phyloP scores from a whole-genome alignment of 2,113 vertebrate genomes.

The Rhinopithecus roxellana region DNA sequence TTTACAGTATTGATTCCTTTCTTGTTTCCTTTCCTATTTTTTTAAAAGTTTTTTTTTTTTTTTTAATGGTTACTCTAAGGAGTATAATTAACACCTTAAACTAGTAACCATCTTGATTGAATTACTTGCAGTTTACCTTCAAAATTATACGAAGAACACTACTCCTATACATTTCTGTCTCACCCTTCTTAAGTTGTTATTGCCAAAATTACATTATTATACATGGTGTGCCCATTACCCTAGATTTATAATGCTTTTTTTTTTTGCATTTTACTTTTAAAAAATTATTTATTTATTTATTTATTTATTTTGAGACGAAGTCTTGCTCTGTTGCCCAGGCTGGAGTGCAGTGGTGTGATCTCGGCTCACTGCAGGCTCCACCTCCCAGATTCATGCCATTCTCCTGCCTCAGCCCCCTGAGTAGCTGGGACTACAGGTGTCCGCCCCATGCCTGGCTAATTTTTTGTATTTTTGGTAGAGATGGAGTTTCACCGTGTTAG shows the following conservation, averaged over 20 bases:
- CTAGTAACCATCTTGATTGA: background rate
- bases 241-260: background rate
- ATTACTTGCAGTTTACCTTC: background rate
- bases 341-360: too few species aligned
- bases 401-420: too few species aligned
- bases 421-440: too few species aligned
- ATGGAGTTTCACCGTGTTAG: too few species aligned
- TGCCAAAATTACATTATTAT: background rate
- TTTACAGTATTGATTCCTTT: background rate
- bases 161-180: background rate
- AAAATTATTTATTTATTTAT: too few species aligned
- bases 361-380: too few species aligned
- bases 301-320: too few species aligned
- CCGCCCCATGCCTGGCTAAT: too few species aligned
- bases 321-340: too few species aligned
- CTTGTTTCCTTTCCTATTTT: background rate
- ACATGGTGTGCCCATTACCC: background rate
- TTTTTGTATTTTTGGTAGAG: too few species aligned
- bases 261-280: background rate
- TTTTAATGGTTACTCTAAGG: background rate
- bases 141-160: background rate
- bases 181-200: background rate
- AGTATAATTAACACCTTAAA: background rate
- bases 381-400: too few species aligned
- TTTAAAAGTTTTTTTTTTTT: background rate